phyloP scores from a whole-genome alignment of 2,797 vertebrate genomes.

The Psittacula echo region DNA sequence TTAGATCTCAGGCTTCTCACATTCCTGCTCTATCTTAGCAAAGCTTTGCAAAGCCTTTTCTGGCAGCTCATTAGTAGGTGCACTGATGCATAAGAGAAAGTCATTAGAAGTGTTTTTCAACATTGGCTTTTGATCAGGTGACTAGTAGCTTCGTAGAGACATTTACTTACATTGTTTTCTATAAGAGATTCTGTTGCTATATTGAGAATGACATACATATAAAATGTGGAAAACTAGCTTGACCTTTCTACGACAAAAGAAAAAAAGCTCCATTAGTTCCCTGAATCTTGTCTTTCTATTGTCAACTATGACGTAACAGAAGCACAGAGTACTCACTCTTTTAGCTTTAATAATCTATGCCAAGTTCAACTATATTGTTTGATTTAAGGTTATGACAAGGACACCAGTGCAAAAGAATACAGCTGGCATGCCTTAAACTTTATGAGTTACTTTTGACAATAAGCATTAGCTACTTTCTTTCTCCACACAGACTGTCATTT shows the following conservation, averaged over 20 bases:
- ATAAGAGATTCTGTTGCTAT: constrained; percentile 82
- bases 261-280: constrained; percentile 74
- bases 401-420: constrained; percentile 45
- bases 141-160: constrained; percentile 87
- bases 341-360: constrained; percentile 75
- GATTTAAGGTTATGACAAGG: constrained; percentile 66
- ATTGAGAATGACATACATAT: constrained; percentile 81
- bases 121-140: constrained; percentile 94
- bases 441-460: constrained; percentile 36
- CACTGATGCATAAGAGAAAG: constrained; percentile 99
- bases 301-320: constrained; percentile 78
- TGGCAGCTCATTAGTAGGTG: constrained; percentile 99
- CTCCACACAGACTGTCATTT: constrained; percentile 3
- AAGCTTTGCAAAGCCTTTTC: constrained; percentile 95
- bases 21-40: constrained; percentile 94
- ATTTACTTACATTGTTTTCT: constrained; percentile 86
- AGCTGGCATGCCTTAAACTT: constrained; percentile 54
- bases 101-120: constrained; percentile 97
- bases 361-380: constrained; percentile 65
- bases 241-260: constrained; percentile 81
- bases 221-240: constrained; percentile 80
- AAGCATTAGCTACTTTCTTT: constrained; percentile 46
- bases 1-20: constrained; percentile 96
- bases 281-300: constrained; percentile 75
- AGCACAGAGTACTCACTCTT: constrained; percentile 62